Evolutionary conservation across 2,113 vertebrate genomes (phyloP).

Genomic region (Hemiscyllium ocellatum): DNA sequence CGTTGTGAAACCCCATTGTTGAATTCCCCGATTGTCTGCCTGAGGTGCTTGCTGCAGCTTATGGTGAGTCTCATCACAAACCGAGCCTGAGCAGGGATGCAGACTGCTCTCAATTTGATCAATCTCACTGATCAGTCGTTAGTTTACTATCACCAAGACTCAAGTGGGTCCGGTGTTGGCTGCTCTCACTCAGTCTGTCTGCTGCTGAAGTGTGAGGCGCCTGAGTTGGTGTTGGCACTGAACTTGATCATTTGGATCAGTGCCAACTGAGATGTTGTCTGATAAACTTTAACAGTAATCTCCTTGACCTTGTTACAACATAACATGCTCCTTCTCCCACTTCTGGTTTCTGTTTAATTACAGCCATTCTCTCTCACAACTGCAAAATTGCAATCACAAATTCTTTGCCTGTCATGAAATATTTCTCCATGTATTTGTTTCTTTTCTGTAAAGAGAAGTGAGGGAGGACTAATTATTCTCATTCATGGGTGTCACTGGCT

Average conservation of each 20-base stretch:
- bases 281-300: slow-evolving; percentile 1
- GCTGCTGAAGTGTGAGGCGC: neutral
- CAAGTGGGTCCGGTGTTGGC: neutral
- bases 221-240: neutral
- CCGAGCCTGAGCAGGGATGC: neutral
- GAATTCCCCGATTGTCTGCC: too few species aligned
- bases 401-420: neutral
- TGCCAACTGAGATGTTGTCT: neutral
- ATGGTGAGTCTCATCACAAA: neutral
- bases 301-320: neutral
- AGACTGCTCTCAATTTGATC: neutral
- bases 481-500: neutral
- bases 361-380: neutral
- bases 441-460: neutral
- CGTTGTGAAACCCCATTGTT: too few species aligned
- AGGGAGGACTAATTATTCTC: neutral
- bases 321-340: neutral
- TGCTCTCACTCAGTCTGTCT: neutral
- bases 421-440: neutral
- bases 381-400: neutral
- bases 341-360: neutral
- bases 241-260: neutral
- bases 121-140: neutral
- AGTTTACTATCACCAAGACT: neutral
- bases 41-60: too few species aligned